Evolutionary conservation across 1,140 invertebrate genomes (phyloP).

Genomic region (Drosophila auraria): DNA sequence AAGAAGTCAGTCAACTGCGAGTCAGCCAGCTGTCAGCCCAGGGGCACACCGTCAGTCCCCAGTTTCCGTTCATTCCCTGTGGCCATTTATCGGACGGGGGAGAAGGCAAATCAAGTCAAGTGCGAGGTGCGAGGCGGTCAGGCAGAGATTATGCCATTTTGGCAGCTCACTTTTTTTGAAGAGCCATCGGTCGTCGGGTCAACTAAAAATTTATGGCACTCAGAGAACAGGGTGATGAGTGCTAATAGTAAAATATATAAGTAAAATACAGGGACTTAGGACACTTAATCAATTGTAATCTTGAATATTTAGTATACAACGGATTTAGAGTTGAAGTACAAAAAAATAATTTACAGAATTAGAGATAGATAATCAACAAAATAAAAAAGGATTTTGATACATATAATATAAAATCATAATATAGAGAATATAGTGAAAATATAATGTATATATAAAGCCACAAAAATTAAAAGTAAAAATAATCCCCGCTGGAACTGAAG

Average conservation of each 20-base stretch:
- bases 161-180: conserved; percentile 33
- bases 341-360: no score
- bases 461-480: no score
- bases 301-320: no score
- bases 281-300: background rate
- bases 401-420: no score
- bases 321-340: no score
- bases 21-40: conserved; percentile 32
- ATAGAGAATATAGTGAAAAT: no score
- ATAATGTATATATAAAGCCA: no score
- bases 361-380: no score
- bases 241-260: background rate
- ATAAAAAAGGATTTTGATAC: no score
- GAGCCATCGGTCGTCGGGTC: background rate
- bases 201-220: background rate
- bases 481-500: no score
- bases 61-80: background rate
- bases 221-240: background rate
- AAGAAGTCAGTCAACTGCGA: conserved; percentile 44
- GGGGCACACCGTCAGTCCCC: background rate
- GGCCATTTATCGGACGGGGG: conserved; percentile 20
- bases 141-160: conserved; percentile 40
- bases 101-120: conserved; percentile 43
- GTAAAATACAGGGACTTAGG: background rate
- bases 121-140: conserved; percentile 30